A percentile compares a stretch with the other conserved stretches of the same genome.
Evolutionary conservation across 2,888 invertebrate genomes (phyloP).

Genomic region (Eupelmus urozonus): DNA sequence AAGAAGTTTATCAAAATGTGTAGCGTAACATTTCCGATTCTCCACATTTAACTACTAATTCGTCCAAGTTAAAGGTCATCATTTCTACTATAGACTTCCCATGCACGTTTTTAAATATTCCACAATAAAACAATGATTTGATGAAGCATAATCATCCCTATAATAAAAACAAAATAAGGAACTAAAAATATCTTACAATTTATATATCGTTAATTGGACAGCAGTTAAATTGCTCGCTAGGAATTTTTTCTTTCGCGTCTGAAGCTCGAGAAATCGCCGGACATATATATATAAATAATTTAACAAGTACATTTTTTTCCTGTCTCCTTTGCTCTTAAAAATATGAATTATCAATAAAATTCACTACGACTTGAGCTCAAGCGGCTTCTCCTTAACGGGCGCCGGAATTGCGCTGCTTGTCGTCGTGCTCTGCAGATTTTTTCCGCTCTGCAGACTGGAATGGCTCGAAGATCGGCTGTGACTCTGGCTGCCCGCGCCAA

Average conservation of each 20-base stretch:
- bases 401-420: constrained; percentile 64
- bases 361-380: constrained; percentile 68
- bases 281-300: constrained; percentile 46
- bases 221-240: constrained; percentile 28
- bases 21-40: background rate
- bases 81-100: background rate
- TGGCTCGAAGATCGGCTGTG: constrained; percentile 85
- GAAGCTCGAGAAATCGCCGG: constrained; percentile 36
- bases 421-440: constrained; percentile 66
- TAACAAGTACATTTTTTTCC: constrained; percentile 41
- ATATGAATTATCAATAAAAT: constrained; percentile 20
- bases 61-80: background rate
- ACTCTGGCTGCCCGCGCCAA: constrained; percentile 79
- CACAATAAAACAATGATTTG: background rate
- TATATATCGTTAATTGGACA: constrained; percentile 16
- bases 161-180: constrained; percentile 26
- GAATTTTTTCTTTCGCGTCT: constrained; percentile 18
- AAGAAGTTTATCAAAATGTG: constrained; percentile 21
- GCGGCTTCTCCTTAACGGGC: constrained; percentile 70
- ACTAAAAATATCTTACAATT: constrained; percentile 48
- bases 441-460: constrained; percentile 75
- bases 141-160: background rate
- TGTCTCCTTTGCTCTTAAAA: constrained; percentile 5
- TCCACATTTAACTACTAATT: constrained; percentile 5
- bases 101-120: background rate